A percentile compares a stretch with the other conserved stretches of the same genome.
phyloP scores from a whole-genome alignment of 1,140 invertebrate genomes.

The Artemia franciscana region DNA sequence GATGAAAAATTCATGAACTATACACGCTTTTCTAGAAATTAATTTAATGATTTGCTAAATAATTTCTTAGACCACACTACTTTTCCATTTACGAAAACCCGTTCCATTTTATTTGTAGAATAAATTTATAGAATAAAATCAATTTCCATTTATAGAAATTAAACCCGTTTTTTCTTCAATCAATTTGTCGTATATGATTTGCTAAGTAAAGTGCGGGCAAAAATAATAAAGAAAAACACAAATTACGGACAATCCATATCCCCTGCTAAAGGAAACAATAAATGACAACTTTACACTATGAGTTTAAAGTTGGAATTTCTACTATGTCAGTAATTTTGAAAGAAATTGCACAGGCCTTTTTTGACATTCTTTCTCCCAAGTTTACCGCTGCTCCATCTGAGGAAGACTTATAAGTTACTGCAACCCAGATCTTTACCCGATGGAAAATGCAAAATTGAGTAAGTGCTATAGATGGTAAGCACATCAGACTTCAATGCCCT shows the following conservation, averaged over 20 bases:
- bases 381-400: neutral
- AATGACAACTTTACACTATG: neutral
- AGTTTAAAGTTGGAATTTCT: neutral
- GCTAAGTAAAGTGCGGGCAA: too few species aligned
- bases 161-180: too few species aligned
- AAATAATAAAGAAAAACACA: slow-evolving; percentile 1
- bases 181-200: too few species aligned
- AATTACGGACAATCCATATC: neutral
- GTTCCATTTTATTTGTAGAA: too few species aligned
- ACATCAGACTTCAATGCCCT: slow-evolving; percentile 24
- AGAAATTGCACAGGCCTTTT: neutral
- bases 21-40: neutral
- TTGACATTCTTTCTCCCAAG: neutral
- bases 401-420: neutral
- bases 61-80: too few species aligned
- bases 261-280: neutral
- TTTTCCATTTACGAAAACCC: too few species aligned
- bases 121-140: too few species aligned
- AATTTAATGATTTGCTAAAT: neutral
- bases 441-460: slow-evolving; percentile 20
- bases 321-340: neutral
- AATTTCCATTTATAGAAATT: too few species aligned
- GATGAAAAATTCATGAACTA: neutral
- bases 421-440: neutral
- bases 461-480: slow-evolving; percentile 26